These are phyloP conservation scores for Idaea aversata DNA, from an alignment of 2,888 invertebrate genomes.

Conservation along the genomic window DNA sequence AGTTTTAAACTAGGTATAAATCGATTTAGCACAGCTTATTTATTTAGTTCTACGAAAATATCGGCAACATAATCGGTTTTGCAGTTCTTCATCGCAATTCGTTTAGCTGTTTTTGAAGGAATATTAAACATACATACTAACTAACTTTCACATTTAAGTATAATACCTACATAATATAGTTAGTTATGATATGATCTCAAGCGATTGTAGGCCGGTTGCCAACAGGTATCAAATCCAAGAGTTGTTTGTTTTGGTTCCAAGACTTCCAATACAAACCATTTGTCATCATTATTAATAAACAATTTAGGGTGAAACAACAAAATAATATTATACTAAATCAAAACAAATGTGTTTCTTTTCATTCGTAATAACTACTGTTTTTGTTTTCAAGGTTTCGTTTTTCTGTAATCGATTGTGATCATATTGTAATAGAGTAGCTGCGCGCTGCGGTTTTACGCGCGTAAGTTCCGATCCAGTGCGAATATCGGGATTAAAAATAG, in stretches of 20 bases:
- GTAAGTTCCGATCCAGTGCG: background rate
- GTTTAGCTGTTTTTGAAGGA: no score
- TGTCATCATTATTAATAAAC: background rate
- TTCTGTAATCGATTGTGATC: background rate
- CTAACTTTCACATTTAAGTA: no score
- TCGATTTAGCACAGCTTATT: no score
- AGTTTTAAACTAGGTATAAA: no score
- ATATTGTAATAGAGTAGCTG: background rate
- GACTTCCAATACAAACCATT: background rate
- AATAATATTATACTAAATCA: background rate
- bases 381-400: background rate
- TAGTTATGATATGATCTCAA: background rate
- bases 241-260: background rate
- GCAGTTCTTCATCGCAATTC: no score
- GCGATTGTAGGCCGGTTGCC: background rate
- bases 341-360: background rate
- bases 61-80: no score
- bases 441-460: background rate
- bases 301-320: background rate
- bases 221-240: background rate
- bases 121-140: no score
- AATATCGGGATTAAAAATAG: background rate
- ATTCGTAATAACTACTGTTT: background rate
- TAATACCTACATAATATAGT: background rate
- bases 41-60: no score